phyloP scores from a whole-genome alignment of 2,888 invertebrate species.

The Cyclophora punctaria region DNA sequence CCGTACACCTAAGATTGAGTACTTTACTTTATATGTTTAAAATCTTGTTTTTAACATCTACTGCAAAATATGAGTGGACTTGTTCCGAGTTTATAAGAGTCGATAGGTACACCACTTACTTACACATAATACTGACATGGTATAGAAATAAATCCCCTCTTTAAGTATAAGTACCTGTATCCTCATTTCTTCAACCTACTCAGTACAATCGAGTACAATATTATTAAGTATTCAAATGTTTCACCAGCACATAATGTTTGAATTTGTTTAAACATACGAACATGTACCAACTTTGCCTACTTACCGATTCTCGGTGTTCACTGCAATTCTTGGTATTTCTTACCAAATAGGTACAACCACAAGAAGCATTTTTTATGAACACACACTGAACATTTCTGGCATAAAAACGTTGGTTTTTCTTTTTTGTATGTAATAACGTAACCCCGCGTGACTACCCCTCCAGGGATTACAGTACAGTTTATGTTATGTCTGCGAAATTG shows the following conservation, averaged over 20 bases:
- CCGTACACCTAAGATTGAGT: no score
- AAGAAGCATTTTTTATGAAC: conserved; percentile 28
- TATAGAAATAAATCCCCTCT: no score
- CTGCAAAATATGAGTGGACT: no score
- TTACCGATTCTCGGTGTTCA: conserved; percentile 12
- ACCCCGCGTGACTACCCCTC: conserved; percentile 37
- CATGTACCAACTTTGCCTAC: conserved; percentile 11
- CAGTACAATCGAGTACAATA: no score
- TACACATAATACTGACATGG: no score
- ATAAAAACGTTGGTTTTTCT: conserved; percentile 32
- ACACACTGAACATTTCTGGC: conserved; percentile 30
- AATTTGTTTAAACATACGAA: conserved; percentile 9
- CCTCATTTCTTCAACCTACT: no score
- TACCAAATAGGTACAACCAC: conserved; percentile 18
- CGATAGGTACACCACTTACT: no score
- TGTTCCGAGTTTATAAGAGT: no score
- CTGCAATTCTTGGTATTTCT: conserved; percentile 19
- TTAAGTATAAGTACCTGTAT: no score
- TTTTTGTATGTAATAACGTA: conserved; percentile 36
- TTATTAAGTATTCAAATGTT: neutral
- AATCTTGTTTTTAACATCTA: no score
- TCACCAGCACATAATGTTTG: neutral
- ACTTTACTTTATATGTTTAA: no score
- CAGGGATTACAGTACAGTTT: conserved; percentile 37
- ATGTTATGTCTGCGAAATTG: conserved; percentile 39